These are phyloP conservation scores for Ifrita kowaldi DNA, from an alignment of 2,113 vertebrate species.

Conservation along the genomic window DNA sequence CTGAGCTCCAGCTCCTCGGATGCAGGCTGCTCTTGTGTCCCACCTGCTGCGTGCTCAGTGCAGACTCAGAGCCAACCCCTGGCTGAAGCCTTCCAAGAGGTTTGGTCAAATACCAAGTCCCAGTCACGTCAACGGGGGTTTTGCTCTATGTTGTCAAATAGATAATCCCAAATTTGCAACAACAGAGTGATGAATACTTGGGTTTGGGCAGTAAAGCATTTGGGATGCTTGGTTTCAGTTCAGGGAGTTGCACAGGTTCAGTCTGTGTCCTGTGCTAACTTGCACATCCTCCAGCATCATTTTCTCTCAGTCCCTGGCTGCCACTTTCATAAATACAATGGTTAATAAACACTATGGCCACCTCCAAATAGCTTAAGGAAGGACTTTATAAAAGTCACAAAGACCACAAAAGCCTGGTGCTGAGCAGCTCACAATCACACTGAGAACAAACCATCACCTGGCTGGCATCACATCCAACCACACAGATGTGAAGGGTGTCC, in stretches of 20 bases:
- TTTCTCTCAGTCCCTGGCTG: not conserved
- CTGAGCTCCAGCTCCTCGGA: not conserved
- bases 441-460: not conserved
- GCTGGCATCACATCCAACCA: not conserved
- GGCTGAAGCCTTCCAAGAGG: not conserved
- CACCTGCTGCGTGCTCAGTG: not conserved
- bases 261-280: not conserved
- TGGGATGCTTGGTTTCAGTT: not conserved
- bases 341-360: not conserved
- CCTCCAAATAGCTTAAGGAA: not conserved
- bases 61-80: not conserved
- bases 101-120: not conserved
- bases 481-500: accelerated
- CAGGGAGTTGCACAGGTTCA: not conserved
- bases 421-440: not conserved
- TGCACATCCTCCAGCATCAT: not conserved
- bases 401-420: not conserved
- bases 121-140: not conserved
- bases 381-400: not conserved
- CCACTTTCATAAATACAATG: not conserved
- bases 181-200: not conserved
- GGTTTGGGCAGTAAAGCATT: not conserved
- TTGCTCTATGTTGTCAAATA: not conserved
- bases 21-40: not conserved
- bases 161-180: not conserved